Percentiles rank a stretch among this genome's conserved stretches.
Evolutionary conservation across 64 coral and sea anemone genomes (phyloP).

Genomic region (Dendronephthya gigantea): DNA sequence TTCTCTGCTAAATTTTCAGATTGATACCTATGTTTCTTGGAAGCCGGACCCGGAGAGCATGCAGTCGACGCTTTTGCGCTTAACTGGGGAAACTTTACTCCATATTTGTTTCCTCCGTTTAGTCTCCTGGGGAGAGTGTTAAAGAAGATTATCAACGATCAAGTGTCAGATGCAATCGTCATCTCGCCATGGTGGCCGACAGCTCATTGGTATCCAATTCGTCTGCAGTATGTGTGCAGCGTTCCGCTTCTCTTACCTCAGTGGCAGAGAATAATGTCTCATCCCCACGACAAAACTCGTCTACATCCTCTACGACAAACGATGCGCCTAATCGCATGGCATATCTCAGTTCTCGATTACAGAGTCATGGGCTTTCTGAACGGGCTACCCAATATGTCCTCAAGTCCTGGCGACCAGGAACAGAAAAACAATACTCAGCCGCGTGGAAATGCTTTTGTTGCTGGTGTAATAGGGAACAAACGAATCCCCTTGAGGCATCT

Average conservation of each 20-base stretch:
- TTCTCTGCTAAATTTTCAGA: conserved; percentile 28
- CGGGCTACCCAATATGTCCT: conserved; percentile 21
- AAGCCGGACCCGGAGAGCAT: conserved; percentile 39
- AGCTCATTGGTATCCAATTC: conserved; percentile 37
- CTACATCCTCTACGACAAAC: conserved; percentile 25
- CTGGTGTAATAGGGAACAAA: conserved; percentile 27
- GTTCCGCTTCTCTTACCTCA: conserved; percentile 21
- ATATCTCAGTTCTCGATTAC: conserved; percentile 31
- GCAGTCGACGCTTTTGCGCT: conserved; percentile 38
- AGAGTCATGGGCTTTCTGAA: conserved; percentile 19
- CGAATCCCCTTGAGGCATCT: conserved; percentile 20
- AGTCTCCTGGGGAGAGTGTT: conserved; percentile 23
- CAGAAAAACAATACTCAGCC: conserved; percentile 38
- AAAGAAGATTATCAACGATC: conserved; percentile 24
- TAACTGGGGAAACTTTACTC: conserved; percentile 35
- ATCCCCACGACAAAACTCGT: no score
- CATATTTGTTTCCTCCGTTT: conserved; percentile 50
- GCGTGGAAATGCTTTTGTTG: neutral
- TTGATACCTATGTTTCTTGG: conserved; percentile 45
- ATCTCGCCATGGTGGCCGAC: conserved; percentile 39
- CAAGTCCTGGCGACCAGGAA: conserved; percentile 40
- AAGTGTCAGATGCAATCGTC: conserved; percentile 29
- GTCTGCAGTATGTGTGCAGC: no score
- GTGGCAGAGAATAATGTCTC: no score
- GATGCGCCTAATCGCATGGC: conserved; percentile 39